phyloP scores from a whole-genome alignment of 1,140 invertebrate species.

The Trypoxylus dichotomus region DNA sequence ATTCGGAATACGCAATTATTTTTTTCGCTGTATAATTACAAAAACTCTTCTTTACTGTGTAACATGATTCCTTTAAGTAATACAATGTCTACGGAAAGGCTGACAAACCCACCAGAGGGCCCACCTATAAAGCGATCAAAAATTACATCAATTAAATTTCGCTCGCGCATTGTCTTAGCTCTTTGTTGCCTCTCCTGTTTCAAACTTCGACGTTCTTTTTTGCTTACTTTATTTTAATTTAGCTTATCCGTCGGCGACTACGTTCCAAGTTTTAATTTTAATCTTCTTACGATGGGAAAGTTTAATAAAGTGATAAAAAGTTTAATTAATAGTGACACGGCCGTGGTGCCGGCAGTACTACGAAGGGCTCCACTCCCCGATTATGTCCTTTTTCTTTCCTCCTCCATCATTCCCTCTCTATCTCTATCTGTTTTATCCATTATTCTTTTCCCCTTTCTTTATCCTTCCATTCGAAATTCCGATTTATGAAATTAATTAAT shows the following conservation, averaged over 20 bases:
- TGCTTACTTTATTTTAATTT: conserved; percentile 28
- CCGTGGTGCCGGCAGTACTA: background rate
- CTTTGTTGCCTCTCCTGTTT: background rate
- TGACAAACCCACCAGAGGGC: background rate
- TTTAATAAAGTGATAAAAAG: conserved; percentile 20
- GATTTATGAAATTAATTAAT: conserved; percentile 17
- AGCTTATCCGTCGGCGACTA: conserved; percentile 17
- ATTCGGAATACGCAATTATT: too few species aligned
- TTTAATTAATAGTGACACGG: conserved; percentile 17
- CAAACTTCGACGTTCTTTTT: conserved; percentile 8
- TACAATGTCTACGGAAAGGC: too few species aligned
- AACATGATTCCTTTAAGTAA: too few species aligned
- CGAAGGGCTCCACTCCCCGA: background rate
- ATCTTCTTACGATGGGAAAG: conserved; percentile 15
- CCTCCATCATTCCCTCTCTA: too few species aligned
- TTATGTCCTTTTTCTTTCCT: background rate
- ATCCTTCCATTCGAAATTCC: background rate
- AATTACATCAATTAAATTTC: background rate
- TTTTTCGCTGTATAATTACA: too few species aligned
- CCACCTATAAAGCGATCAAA: background rate
- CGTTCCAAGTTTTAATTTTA: conserved; percentile 18
- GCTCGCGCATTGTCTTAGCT: background rate
- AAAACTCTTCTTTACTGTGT: too few species aligned
- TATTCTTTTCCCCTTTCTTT: background rate
- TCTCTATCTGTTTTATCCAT: background rate